Evolutionary conservation across 2,888 invertebrate species (phyloP).

Genomic region (Boloria selene): DNA sequence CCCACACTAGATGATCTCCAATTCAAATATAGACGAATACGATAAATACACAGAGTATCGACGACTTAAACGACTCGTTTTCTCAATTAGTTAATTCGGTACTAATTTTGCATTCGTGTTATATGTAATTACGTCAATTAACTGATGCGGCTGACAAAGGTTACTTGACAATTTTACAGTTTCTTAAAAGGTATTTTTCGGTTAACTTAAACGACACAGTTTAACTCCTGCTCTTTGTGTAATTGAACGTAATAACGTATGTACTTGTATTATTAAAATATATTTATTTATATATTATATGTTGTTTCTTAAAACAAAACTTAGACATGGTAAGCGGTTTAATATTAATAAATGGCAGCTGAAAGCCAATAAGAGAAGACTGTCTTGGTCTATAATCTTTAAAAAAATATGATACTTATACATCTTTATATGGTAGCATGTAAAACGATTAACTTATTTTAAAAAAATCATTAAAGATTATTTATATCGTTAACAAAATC

Average conservation of each 20-base stretch:
- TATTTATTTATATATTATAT: neutral
- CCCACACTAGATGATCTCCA: conserved; percentile 37
- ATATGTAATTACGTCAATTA: conserved; percentile 51
- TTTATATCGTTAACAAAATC: no score
- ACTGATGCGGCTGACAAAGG: conserved; percentile 43
- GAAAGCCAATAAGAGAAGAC: no score
- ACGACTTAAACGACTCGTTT: neutral
- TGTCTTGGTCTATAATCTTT: no score
- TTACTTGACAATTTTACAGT: conserved; percentile 49
- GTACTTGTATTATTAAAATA: neutral
- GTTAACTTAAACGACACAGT: conserved; percentile 46
- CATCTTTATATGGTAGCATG: no score
- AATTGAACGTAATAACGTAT: conserved; percentile 42
- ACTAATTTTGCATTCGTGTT: conserved; percentile 8
- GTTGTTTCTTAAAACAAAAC: no score
- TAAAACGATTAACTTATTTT: no score
- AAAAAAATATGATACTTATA: no score
- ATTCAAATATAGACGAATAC: conserved; percentile 24
- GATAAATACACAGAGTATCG: neutral
- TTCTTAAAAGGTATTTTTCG: conserved; percentile 46
- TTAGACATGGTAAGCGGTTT: no score
- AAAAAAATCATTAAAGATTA: no score
- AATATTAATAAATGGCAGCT: no score
- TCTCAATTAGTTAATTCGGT: conserved; percentile 13
- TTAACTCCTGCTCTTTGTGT: conserved; percentile 44